These are phyloP conservation scores for Periplaneta americana DNA, from an alignment of 1,140 invertebrate species.

Conservation along the genomic window DNA sequence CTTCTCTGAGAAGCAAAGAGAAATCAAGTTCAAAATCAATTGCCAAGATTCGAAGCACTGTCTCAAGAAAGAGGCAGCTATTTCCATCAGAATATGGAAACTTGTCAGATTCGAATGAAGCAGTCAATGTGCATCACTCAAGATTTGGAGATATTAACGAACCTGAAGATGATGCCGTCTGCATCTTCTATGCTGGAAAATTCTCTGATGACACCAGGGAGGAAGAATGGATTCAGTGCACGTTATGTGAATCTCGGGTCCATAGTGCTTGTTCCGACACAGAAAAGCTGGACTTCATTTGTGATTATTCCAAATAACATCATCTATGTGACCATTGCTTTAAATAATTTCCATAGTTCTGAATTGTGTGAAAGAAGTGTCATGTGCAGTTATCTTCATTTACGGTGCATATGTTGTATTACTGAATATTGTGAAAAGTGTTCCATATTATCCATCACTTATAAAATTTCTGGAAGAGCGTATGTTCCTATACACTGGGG, in stretches of 20 bases:
- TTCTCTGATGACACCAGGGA: too few species aligned
- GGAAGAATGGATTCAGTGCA: neutral
- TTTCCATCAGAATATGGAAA: neutral
- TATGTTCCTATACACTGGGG: too few species aligned
- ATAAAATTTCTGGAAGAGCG: too few species aligned
- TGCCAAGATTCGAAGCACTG: neutral
- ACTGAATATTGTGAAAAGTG: too few species aligned
- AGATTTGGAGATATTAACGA: neutral
- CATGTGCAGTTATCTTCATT: too few species aligned
- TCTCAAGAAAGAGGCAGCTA: neutral
- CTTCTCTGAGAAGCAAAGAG: neutral
- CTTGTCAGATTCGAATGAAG: neutral
- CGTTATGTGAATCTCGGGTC: neutral
- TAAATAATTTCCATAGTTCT: too few species aligned
- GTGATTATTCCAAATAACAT: too few species aligned
- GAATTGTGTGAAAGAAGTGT: too few species aligned
- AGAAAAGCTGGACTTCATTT: too few species aligned
- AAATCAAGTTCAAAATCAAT: neutral
- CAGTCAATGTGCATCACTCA: neutral
- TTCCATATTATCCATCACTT: too few species aligned
- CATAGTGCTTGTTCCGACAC: neutral
- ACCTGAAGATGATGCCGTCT: neutral
- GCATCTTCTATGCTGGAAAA: neutral
- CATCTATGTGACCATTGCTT: too few species aligned
- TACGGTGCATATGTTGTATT: too few species aligned